Evolutionary conservation across 2,888 invertebrate species (phyloP), one percentile per base, ranked within the genome.

Genomic region (Scaptodrosophila latifasciaeformis): DNA sequence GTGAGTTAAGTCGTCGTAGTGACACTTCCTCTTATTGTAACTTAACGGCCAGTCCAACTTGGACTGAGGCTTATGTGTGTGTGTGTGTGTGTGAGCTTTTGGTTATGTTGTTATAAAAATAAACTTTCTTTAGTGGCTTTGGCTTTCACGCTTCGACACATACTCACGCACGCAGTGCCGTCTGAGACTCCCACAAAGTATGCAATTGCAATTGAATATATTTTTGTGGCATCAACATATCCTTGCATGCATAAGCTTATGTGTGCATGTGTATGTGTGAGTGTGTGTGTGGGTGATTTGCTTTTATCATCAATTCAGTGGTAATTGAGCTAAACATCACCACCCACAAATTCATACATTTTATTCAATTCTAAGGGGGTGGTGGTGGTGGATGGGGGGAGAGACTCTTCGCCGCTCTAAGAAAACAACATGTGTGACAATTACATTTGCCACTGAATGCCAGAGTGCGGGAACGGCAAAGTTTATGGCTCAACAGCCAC

Each of bases 191-290:
- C 67, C 54, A 40, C 45, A 61, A n/a, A 80, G 67, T 75, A 75
- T 78, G 75, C 78, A 81, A 80, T 74, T 61, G 70, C 81, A 75
- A 67, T 74, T 67, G 64, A 54, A 61, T 17, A 7, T 30, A 29
- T 59, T 37, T 48, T 35, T 27, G 24, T 48, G 37, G 37, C 24
- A 37, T 12, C 27, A 35, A 48, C 21, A n/a, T 29, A n/a, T n/a
- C n/a, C n/a, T n/a, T n/a, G n/a, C n/a, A n/a, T n/a, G n/a, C n/a
- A n/a, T n/a, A n/a, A n/a, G n/a, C n/a, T n/a, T n/a, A n/a, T n/a
- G n/a, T n/a, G n/a, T n/a, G n/a, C n/a, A n/a, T n/a, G n/a, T n/a
- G n/a, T n/a, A n/a, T 24, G 24, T n/a, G 29, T 29, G 12, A 17
- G 27, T 44, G 15, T 2, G 15, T 27, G 21, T 15, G 17, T 39